phyloP scores from a whole-genome alignment of 2,797 vertebrate species.

The Xiphophorus birchmanni region DNA sequence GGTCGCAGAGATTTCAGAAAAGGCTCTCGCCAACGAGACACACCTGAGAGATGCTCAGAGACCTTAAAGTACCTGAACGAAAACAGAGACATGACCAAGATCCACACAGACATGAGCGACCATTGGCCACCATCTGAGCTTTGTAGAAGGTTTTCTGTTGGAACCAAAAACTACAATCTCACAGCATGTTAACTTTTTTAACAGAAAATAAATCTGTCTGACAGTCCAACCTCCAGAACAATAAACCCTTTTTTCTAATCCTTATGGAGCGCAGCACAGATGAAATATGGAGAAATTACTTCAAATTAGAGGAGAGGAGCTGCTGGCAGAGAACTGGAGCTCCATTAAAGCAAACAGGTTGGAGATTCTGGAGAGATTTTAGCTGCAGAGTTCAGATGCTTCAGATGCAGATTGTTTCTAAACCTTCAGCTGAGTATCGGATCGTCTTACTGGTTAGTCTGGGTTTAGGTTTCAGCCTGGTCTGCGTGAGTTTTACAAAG shows the following conservation, averaged over 20 bases:
- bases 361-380: background rate
- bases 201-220: background rate
- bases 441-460: background rate
- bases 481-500: background rate
- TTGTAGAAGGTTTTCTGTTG: background rate
- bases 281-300: background rate
- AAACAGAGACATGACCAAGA: background rate
- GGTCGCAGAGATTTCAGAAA: constrained; percentile 15
- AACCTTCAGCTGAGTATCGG: background rate
- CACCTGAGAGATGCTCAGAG: constrained; percentile 54
- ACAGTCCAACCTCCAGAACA: background rate
- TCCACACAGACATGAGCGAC: background rate
- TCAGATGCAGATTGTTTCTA: background rate
- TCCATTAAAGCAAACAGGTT: background rate
- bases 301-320: background rate
- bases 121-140: background rate
- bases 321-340: background rate
- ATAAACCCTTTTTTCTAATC: background rate
- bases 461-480: background rate
- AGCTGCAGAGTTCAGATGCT: background rate
- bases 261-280: background rate
- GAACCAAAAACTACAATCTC: background rate
- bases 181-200: background rate
- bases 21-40: constrained; percentile 34
- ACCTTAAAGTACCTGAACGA: constrained; percentile 42